These are phyloP conservation scores for Phaonia tiefii DNA, from an alignment of 2,888 invertebrate species.

Conservation along the genomic window DNA sequence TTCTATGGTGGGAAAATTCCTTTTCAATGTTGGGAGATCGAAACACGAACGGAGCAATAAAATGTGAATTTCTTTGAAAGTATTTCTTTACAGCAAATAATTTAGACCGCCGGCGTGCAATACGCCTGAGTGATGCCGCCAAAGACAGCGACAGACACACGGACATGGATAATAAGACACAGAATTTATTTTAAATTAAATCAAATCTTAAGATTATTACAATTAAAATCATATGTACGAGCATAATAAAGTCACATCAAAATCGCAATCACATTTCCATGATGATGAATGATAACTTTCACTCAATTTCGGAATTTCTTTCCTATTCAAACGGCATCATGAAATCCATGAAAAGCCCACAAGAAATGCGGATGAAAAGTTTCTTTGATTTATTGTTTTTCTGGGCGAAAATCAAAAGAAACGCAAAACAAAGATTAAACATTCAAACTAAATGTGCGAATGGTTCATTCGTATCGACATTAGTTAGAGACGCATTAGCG, in stretches of 20 bases:
- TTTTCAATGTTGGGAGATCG: conserved; percentile 8
- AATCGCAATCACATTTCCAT: conserved; percentile 1
- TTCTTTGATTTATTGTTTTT: conserved; percentile 3
- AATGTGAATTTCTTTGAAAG: conserved; percentile 14
- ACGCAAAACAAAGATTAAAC: conserved; percentile 5
- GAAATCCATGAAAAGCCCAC: background rate
- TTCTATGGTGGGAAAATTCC: conserved; percentile 25
- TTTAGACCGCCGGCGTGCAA: background rate
- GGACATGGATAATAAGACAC: conserved; percentile 13
- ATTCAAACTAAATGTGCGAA: background rate
- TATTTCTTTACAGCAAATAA: conserved; percentile 12
- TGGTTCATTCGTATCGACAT: background rate
- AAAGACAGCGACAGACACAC: background rate
- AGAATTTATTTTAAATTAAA: conserved; percentile 33
- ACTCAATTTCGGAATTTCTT: conserved; percentile 2
- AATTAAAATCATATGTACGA: conserved; percentile 40
- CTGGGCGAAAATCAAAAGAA: conserved; percentile 10
- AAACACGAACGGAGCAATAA: background rate
- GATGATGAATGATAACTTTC: conserved; percentile 33
- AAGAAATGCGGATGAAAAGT: conserved; percentile 1
- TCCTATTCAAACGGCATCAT: background rate
- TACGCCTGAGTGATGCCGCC: background rate
- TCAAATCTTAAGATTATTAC: conserved; percentile 29
- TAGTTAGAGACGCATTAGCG: background rate
- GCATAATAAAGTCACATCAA: conserved; percentile 6